Evolutionary conservation across 2,888 invertebrate species (phyloP).

Genomic region (Drosophila kanekoi): DNA sequence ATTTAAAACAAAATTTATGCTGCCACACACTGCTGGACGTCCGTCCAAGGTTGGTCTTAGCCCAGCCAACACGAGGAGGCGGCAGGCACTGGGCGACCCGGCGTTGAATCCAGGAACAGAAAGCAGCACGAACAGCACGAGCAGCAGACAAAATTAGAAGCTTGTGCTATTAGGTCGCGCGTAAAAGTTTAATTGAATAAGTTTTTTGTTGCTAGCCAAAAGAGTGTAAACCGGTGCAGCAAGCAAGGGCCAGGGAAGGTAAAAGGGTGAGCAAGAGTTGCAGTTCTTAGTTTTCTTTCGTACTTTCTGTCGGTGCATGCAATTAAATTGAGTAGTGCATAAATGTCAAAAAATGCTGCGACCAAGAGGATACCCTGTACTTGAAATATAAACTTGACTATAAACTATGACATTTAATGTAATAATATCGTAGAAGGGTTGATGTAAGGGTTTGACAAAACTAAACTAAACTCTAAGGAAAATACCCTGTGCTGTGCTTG

Average conservation of each 20-base stretch:
- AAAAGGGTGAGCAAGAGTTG: slow-evolving; percentile 23
- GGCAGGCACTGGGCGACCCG: slow-evolving; percentile 1
- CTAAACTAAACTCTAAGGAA: background rate
- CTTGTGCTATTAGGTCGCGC: slow-evolving; percentile 59
- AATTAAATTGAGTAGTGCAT: slow-evolving; percentile 68
- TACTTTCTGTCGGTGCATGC: slow-evolving; percentile 40
- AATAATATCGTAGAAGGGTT: background rate
- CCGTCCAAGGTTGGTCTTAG: slow-evolving; percentile 11
- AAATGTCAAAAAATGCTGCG: background rate
- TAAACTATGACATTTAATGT: background rate
- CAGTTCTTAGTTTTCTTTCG: slow-evolving; percentile 36
- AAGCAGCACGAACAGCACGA: background rate
- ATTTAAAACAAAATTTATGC: slow-evolving; percentile 74
- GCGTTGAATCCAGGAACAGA: slow-evolving; percentile 1
- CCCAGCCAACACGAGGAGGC: slow-evolving; percentile 6
- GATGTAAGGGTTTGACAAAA: too few relatives aligned
- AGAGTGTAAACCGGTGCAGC: slow-evolving; percentile 3
- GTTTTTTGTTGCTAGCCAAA: slow-evolving; percentile 52
- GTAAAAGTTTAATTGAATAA: slow-evolving; percentile 79
- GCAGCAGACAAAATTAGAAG: slow-evolving; percentile 39
- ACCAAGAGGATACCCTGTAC: slow-evolving; percentile 16
- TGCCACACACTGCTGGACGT: slow-evolving; percentile 40
- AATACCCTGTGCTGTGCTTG: background rate
- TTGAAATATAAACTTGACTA: background rate
- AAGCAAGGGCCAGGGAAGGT: too few relatives aligned